phyloP scores from a whole-genome alignment of 2,888 invertebrate genomes.

The Apamea crenata region DNA sequence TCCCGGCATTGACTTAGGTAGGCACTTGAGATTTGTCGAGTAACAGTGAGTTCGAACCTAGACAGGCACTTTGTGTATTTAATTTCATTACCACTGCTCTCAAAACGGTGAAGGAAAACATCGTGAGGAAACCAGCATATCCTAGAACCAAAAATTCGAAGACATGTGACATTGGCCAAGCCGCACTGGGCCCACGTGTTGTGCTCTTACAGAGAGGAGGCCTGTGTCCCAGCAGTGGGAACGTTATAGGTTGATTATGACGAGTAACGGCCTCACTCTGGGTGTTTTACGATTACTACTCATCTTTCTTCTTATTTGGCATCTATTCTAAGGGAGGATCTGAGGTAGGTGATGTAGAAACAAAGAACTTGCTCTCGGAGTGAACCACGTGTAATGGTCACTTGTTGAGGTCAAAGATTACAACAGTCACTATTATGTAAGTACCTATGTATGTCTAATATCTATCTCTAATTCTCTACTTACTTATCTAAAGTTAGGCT shows the following conservation, averaged over 20 bases:
- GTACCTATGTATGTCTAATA: background rate
- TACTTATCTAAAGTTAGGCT: background rate
- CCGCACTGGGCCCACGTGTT: background rate
- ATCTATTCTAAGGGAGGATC: background rate
- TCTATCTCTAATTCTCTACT: background rate
- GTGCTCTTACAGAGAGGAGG: background rate
- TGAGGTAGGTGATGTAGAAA: conserved; percentile 4
- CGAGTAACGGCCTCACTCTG: background rate
- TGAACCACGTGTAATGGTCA: background rate
- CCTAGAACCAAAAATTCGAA: no score
- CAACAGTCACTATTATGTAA: background rate
- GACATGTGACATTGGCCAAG: background rate
- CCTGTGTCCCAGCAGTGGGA: background rate
- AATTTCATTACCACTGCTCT: no score
- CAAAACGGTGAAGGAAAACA: no score
- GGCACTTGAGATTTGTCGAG: background rate
- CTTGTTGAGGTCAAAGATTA: conserved; percentile 13
- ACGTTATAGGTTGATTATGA: background rate
- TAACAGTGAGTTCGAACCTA: background rate
- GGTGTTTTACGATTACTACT: background rate
- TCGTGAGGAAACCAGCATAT: no score
- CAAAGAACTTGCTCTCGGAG: background rate
- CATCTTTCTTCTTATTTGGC: background rate
- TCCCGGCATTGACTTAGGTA: background rate
- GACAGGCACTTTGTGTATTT: no score